Base-by-base conservation (phyloP, 1,140 invertebrate genomes). In the Bradysia coprophila region DNA sequence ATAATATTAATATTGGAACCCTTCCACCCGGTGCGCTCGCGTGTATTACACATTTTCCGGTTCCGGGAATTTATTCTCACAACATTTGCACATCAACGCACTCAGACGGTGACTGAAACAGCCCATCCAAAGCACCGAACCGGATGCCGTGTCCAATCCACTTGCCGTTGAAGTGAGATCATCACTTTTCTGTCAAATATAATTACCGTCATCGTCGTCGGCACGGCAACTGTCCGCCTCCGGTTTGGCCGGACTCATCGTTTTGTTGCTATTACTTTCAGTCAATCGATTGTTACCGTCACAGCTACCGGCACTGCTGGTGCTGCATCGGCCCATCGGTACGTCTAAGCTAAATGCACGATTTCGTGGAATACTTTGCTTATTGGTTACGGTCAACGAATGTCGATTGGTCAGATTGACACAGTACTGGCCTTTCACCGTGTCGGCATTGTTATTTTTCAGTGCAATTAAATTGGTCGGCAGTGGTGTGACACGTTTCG, bases 331-430 rank as follows among this genome's bases (percentile, higher is more conserved):
- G 19, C 46, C 50, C 28, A 47, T 46, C 13, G 57, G 57, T 41
- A 61, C 58, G 41, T 61, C 58, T 21, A 61, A 22, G 44, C 57
- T 60, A 19, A 58, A 60, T 19, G 58, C 58, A 4, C 58, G 51
- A 42, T 57, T 48, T 1, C 58, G 40, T 2, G 19, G 46, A 19
- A 10, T 44, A 41, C 22, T 41, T 39, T 24, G 45, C n/a, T 28
- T 41, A 34, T 22, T 46, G 15, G 44, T 1, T 48, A 40, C 19
- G 51, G 48, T 21, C 33, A 39, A 31, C 44, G 36, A 22, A 36
- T 57, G 51, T 50, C 55, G 40, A 56, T 59, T 46, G 46, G 53
- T 44, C 54, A 58, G 45, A 52, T 55, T n/a, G 49, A 47, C 36
- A 36, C 41, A 28, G 31, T 18, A 38, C 3, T 21, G 45, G 8